Percentiles rank a stretch among this genome's conserved stretches.
Evolutionary conservation across 2,113 vertebrate genomes (phyloP).

Genomic region (Ptilorrhoa leucosticta): DNA sequence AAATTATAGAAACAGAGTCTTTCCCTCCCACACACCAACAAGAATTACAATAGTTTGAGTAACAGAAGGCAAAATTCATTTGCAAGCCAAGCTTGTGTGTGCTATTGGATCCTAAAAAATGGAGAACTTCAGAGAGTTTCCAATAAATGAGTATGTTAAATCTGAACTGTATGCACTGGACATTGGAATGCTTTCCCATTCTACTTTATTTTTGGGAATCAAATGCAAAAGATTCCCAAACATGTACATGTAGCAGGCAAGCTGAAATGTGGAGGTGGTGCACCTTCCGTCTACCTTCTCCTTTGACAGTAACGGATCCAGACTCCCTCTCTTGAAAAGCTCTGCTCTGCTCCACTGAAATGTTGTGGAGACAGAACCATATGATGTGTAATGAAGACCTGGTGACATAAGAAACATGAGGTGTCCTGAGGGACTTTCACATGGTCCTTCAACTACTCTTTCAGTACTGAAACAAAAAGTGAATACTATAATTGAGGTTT

Average conservation of each 20-base stretch:
- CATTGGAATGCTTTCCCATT: not conserved
- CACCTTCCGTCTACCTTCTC: not conserved
- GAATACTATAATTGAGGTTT: not conserved
- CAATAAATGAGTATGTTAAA: not conserved
- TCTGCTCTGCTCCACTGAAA: not conserved
- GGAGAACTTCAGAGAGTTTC: not conserved
- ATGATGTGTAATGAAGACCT: not conserved
- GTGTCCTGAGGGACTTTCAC: accelerated
- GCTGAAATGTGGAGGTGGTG: not conserved
- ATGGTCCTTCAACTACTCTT: not conserved
- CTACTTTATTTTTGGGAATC: not conserved
- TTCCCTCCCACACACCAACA: not conserved
- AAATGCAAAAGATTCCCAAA: not conserved
- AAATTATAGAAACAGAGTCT: not conserved
- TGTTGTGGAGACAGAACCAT: not conserved
- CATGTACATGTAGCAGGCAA: not conserved
- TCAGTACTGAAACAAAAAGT: not conserved
- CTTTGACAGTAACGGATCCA: not conserved
- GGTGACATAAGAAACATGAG: not conserved
- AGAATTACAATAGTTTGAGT: not conserved
- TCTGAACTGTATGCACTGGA: not conserved
- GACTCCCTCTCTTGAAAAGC: not conserved
- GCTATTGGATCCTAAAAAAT: not conserved
- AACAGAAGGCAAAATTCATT: not conserved
- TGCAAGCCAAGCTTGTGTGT: not conserved